Percentiles rank a stretch among this genome's conserved stretches.
These are phyloP conservation scores for Platysteira castanea DNA, from an alignment of 2,113 vertebrate species.

Conservation along the genomic window DNA sequence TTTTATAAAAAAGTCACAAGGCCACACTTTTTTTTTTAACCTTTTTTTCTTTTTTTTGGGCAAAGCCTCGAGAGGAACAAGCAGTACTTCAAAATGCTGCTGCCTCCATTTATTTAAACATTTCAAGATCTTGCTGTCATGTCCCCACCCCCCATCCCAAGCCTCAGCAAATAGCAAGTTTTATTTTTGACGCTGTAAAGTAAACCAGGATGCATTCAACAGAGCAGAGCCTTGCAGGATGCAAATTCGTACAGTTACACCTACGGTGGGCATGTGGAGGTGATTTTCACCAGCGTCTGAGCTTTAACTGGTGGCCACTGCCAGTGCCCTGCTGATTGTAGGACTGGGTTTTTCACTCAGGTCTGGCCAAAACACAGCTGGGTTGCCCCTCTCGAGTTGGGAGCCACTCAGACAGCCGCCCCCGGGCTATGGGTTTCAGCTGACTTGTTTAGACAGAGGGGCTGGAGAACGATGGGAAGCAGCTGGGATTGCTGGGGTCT, in stretches of 20 bases:
- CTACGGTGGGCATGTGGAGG: accelerated
- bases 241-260: neutral
- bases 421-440: neutral
- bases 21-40: neutral
- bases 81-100: neutral
- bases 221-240: neutral
- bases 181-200: neutral
- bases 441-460: neutral
- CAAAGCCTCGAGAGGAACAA: neutral
- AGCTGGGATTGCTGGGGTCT: neutral
- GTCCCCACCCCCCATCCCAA: neutral
- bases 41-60: neutral
- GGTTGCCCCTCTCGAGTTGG: neutral
- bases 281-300: neutral
- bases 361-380: neutral
- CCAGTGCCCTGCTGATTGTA: accelerated
- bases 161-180: neutral
- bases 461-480: neutral
- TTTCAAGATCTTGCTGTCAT: neutral
- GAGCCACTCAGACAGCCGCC: accelerated
- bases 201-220: neutral
- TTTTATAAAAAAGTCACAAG: neutral
- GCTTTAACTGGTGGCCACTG: neutral
- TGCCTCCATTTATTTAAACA: neutral
- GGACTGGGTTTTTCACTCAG: neutral